Percentiles rank a stretch among this genome's conserved stretches.
phyloP scores from a whole-genome alignment of 2,797 vertebrate species.

The Crocodylus rhombifer region DNA sequence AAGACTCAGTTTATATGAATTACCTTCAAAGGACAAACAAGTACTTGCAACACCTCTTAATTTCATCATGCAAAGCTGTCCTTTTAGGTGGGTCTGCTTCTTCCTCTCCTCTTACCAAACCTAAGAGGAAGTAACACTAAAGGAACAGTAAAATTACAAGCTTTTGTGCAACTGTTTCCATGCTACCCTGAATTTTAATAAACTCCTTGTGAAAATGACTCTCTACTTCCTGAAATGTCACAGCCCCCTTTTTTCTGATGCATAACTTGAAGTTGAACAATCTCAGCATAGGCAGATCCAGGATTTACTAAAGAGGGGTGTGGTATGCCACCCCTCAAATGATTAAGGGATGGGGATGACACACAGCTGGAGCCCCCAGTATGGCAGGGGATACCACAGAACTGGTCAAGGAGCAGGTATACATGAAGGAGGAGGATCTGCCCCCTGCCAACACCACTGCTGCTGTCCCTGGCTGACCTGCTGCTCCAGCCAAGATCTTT shows the following conservation, averaged over 20 bases:
- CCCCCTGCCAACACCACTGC: too few species aligned
- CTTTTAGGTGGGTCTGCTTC: neutral
- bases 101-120: neutral
- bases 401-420: too few species aligned
- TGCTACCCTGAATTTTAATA: neutral
- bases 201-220: neutral
- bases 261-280: neutral
- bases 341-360: too few species aligned
- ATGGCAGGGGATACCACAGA: too few species aligned
- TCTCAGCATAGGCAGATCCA: rapidly evolving
- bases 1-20: neutral
- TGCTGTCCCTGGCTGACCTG: too few species aligned
- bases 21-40: rapidly evolving
- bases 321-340: too few species aligned
- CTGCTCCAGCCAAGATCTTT: too few species aligned
- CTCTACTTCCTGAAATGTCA: neutral
- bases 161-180: slow-evolving; percentile 18
- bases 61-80: slow-evolving; percentile 9
- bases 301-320: too few species aligned
- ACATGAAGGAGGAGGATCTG: too few species aligned
- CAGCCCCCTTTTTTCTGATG: neutral
- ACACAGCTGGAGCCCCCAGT: too few species aligned
- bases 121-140: neutral
- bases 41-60: slow-evolving; percentile 25
- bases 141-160: neutral